Evolutionary conservation across 2,113 vertebrate species (phyloP), one percentile per base, ranked within the genome.

Genomic region (Lepus europaeus): DNA sequence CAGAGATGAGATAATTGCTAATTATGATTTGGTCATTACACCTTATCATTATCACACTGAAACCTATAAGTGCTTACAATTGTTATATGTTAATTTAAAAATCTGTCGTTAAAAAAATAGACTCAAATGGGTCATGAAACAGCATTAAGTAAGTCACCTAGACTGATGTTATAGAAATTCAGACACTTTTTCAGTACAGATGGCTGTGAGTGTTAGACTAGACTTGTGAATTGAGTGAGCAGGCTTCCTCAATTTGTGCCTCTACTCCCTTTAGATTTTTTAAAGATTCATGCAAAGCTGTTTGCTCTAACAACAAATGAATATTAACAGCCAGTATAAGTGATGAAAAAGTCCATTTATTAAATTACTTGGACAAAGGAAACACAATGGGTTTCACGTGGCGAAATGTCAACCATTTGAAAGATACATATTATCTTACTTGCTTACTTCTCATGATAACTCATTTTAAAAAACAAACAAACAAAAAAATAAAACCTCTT

Each of bases 311-410:
- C 1, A 29, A 29, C 31, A 51, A n/a, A 87, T 3, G 23, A 59
- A 51, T 31, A 69, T 17, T 10, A 69, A 51, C 9, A 85, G 53
- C 56, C 76, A 63, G 87, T 20, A 19, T 25, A 9, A 83, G 20
- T 6, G 1, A 12, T 1, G 31, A 77, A 51, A 77, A 64, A 83
- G 22, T 25, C 27, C 31, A 61, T 66, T 68, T 77, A 31, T 79
- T 88, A 81, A 69, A 36, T 83, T n/a, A 79, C 69, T 27, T 39
- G 25, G 31, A 19, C 9, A 81, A 89, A 91, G 66, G 59, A 78
- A 78, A 31, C 3, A 0, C 2, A 20, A 4, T 19, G 29, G 31
- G 9, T 66, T 66, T 23, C 4, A 0, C 3, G 31, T 1, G 22
- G 74, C 2, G 12, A 77, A 56, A 12, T 9, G 20, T 20, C 79